Percentiles rank a stretch among this genome's conserved stretches.
phyloP scores from a whole-genome alignment of 2,797 vertebrate genomes.

The Erithacus rubecula region DNA sequence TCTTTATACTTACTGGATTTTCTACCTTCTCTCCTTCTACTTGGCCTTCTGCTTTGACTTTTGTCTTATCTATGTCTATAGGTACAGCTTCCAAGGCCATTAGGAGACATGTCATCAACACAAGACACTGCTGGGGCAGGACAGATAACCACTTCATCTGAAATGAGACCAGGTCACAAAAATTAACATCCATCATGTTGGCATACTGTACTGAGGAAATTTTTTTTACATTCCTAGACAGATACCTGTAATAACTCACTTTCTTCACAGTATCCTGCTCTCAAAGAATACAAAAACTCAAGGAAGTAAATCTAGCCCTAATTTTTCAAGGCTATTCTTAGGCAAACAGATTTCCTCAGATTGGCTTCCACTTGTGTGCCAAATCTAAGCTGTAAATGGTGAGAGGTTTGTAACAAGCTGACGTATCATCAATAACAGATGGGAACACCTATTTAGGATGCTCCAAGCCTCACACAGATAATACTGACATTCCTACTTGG shows the following conservation, averaged over 20 bases:
- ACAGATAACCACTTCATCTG: constrained; percentile 84
- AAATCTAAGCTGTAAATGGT: background rate
- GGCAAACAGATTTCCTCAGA: background rate
- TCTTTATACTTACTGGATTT: constrained; percentile 82
- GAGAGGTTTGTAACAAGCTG: background rate
- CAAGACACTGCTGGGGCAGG: constrained; percentile 65
- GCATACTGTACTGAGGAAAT: background rate
- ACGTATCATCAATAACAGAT: background rate
- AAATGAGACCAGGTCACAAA: constrained; percentile 40
- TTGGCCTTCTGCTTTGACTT: constrained; percentile 79
- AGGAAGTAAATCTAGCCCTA: background rate
- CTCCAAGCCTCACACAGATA: background rate
- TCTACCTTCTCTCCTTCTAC: constrained; percentile 80
- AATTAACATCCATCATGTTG: background rate
- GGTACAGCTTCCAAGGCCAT: constrained; percentile 84
- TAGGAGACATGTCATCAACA: constrained; percentile 79
- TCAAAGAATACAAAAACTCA: background rate
- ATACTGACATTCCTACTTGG: background rate
- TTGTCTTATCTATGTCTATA: constrained; percentile 92
- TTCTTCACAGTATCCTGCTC: background rate
- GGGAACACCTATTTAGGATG: background rate
- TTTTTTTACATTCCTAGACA: background rate
- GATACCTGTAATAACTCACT: background rate
- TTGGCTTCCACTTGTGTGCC: background rate
- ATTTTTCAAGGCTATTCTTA: background rate